Conservation (phyloP, 37 sponge, comb jelly and placozoan genomes). For the Theonella swinhoei region DNA sequence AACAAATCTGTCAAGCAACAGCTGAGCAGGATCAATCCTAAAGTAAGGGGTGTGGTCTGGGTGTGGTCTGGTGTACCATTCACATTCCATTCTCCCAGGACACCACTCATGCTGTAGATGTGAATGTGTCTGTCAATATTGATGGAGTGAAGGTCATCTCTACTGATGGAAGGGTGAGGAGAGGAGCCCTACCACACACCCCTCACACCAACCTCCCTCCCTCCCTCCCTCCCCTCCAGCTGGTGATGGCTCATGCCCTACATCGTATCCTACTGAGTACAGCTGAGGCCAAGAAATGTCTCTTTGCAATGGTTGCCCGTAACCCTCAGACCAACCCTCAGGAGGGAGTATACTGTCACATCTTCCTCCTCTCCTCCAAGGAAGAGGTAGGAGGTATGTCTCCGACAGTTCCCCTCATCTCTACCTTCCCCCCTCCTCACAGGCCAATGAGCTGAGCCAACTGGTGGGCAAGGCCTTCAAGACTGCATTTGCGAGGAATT, state of each 20-base stretch:
- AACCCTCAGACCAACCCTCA: constrained; percentile 28
- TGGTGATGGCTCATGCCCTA: constrained; percentile 74
- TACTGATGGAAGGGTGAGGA: constrained; percentile 33
- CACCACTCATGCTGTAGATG: background rate
- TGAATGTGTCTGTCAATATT: constrained; percentile 15
- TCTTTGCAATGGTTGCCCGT: constrained; percentile 57
- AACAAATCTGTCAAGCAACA: constrained; percentile 46
- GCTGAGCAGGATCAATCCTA: constrained; percentile 20
- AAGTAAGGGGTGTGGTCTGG: background rate
- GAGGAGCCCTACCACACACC: background rate
- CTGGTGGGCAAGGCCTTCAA: constrained; percentile 62
- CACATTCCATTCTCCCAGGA: background rate
- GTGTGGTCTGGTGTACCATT: too few relatives aligned
- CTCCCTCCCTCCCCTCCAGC: background rate
- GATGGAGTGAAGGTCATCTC: constrained; percentile 53
- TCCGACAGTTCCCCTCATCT: background rate
- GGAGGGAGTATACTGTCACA: constrained; percentile 56
- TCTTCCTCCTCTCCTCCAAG: constrained; percentile 55
- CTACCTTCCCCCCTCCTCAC: background rate
- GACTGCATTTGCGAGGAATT: constrained; percentile 30
- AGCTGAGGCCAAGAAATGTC: constrained; percentile 42
- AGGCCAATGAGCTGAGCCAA: constrained; percentile 57
- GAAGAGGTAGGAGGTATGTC: constrained; percentile 27
- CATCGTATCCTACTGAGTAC: constrained; percentile 55
- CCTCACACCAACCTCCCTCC: background rate